Base-by-base conservation (phyloP, 2,113 vertebrate genomes). In the Eulemur macaco region DNA sequence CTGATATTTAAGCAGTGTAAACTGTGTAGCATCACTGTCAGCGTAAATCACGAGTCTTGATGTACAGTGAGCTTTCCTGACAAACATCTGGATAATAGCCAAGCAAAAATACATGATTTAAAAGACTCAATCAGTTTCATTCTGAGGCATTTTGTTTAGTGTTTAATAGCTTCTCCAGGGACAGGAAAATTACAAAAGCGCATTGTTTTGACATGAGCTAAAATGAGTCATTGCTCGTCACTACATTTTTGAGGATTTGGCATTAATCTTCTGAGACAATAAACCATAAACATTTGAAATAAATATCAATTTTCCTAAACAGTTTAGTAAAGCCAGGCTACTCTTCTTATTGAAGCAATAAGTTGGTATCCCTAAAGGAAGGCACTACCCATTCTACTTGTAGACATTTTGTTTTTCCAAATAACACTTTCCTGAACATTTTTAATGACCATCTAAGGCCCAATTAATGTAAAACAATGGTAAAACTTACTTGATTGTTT, bases 91-190 rank as follows among this genome's bases (percentile, higher is more conserved):
- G 98, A 97, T 92, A 95, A 97, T 96, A 97, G 98, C 98, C 98
- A 98, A 98, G 82, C 3, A 0, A 97, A 98, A 98, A 96, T 77
- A 85, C 97, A 90, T 98, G 98, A 98, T 98, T 98, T 98, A 97
- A 98, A 99, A 98, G 98, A 98, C 96, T 98, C 98, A 93, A 98
- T 98, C 97, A 95, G 97, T 98, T 98, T 98, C 95, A 96, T 95
- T 98, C 96, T 88, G 92, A 98, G 96, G 96, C 98, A 98, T 98
- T 98, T 98, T 98, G 96, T 98, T 99, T 98, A 98, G 98, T 95
- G 87, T 97, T 99, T 98, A 99, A 98, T 98, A 98, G 98, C 86
- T 97, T 98, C 98, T 98, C 98, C 42, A 97, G 98, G 97, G 98
- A 99, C 69, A 74, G 91, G 97, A 97, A 98, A 98, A 98, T 98